These are phyloP conservation scores for Leptopilina syphax DNA, from an alignment of 2,888 invertebrate genomes.

Conservation along the genomic window DNA sequence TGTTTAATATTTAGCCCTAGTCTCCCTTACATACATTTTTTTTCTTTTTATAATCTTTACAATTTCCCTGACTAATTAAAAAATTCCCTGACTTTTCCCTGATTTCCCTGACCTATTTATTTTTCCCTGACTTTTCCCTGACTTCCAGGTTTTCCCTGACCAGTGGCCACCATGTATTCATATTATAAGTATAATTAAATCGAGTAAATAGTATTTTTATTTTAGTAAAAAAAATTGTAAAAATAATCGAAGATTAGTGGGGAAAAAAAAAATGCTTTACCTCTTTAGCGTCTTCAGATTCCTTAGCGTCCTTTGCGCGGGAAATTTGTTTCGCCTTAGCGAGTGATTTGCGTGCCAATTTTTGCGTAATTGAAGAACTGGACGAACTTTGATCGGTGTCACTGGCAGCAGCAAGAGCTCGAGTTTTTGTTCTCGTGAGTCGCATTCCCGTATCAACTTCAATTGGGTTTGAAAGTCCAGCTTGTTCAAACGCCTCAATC, in stretches of 20 bases:
- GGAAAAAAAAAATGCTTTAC: slow-evolving; percentile 55
- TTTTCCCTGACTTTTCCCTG: no score
- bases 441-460: slow-evolving; percentile 71
- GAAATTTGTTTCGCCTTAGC: slow-evolving; percentile 71
- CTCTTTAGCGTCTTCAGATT: slow-evolving; percentile 69
- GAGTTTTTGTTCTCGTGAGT: slow-evolving; percentile 80
- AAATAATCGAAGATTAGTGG: background rate
- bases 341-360: slow-evolving; percentile 70
- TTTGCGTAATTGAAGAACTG: slow-evolving; percentile 59
- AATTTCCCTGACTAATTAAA: no score
- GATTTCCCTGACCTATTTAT: no score
- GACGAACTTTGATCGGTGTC: slow-evolving; percentile 43
- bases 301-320: slow-evolving; percentile 64
- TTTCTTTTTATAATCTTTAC: no score
- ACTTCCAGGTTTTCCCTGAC: no score
- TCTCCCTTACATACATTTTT: no score
- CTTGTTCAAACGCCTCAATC: slow-evolving; percentile 81
- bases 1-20: no score
- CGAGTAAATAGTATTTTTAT: no score
- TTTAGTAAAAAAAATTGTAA: background rate
- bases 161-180: no score
- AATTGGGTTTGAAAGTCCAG: slow-evolving; percentile 71
- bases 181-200: no score
- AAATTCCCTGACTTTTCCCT: no score
- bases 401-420: slow-evolving; percentile 78